These are phyloP conservation scores for Periophthalmus modestus DNA, from an alignment of 2,113 vertebrate genomes.

Conservation along the genomic window DNA sequence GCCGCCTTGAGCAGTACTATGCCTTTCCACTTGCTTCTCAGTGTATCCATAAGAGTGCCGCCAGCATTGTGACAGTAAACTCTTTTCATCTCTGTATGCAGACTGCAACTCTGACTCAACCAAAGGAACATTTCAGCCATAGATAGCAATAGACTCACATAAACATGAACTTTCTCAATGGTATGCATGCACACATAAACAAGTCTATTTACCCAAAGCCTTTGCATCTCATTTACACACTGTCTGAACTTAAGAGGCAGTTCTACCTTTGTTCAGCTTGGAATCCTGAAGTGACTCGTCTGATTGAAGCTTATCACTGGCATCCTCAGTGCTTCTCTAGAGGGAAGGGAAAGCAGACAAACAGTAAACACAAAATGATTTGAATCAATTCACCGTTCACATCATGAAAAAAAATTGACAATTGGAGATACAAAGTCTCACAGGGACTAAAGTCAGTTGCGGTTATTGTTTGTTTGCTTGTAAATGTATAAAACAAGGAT, in stretches of 20 bases:
- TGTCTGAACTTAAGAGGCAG: neutral
- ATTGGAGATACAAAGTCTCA: neutral
- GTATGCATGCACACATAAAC: neutral
- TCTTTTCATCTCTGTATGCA: constrained; percentile 42
- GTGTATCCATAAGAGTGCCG: constrained; percentile 25
- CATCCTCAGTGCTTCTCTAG: constrained; percentile 30
- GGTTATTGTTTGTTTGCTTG: neutral
- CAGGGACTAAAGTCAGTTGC: neutral
- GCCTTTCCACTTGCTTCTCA: constrained; percentile 33
- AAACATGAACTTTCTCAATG: neutral
- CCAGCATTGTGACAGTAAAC: constrained; percentile 15
- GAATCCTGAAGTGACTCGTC: constrained; percentile 64
- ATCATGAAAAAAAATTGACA: neutral
- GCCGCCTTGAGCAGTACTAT: constrained; percentile 19
- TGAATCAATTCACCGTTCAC: neutral
- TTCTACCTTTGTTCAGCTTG: constrained; percentile 76
- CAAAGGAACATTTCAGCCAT: constrained; percentile 37
- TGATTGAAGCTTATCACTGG: constrained; percentile 37
- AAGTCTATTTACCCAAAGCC: constrained; percentile 13
- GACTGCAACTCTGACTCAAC: constrained; percentile 28
- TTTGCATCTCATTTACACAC: constrained; percentile 36
- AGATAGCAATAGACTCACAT: constrained; percentile 34
- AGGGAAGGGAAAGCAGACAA: neutral
- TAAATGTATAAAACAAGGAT: neutral
- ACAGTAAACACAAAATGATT: neutral